Conservation (phyloP, 2,888 invertebrate species). For the Fissipunctia ypsillon region DNA sequence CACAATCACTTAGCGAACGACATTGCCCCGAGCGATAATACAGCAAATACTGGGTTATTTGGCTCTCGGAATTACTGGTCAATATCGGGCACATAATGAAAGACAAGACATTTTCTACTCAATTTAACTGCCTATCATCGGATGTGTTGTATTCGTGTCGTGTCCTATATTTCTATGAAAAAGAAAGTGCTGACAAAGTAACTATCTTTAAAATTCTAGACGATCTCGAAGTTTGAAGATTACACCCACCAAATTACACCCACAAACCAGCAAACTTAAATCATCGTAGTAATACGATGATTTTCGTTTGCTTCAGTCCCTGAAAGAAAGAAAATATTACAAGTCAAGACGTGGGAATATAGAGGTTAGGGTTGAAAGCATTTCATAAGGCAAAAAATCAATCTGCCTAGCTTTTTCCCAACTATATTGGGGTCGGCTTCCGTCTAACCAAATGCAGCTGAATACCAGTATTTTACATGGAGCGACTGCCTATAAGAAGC, state of each 20-base stretch:
- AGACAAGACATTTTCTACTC: constrained; percentile 64
- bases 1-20: constrained; percentile 61
- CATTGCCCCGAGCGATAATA: constrained; percentile 66
- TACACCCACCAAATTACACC: no score
- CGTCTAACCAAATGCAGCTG: no score
- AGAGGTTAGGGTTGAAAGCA: neutral
- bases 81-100: constrained; percentile 76
- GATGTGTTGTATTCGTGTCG: constrained; percentile 32
- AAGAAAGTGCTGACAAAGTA: constrained; percentile 5
- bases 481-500: no score
- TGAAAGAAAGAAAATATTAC: neutral
- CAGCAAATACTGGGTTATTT: constrained; percentile 72
- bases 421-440: no score
- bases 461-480: no score
- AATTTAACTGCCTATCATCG: constrained; percentile 58
- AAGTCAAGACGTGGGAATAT: neutral
- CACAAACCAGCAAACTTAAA: no score
- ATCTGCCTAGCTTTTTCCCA: no score
- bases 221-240: no score
- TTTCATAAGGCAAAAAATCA: no score
- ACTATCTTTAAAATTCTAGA: no score
- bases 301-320: neutral
- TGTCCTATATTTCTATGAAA: constrained; percentile 28
- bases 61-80: constrained; percentile 75
- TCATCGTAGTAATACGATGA: no score